These are phyloP conservation scores for Athene cunicularia DNA, from an alignment of 2,113 vertebrate species.

Conservation along the genomic window DNA sequence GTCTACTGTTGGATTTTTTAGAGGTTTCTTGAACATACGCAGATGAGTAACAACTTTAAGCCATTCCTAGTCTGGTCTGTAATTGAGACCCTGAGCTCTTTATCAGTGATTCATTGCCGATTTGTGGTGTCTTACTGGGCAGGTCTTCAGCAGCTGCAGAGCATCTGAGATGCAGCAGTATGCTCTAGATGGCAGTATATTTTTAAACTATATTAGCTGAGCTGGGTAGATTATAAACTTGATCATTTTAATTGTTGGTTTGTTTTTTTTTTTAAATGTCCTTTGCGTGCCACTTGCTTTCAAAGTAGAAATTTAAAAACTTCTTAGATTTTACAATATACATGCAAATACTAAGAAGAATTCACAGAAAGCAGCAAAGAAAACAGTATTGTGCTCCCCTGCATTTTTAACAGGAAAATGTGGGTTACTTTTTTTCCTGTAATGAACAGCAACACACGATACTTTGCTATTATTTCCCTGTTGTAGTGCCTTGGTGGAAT, in stretches of 20 bases:
- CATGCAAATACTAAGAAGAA: background rate
- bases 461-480: background rate
- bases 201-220: conserved; percentile 6
- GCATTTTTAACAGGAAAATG: background rate
- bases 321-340: background rate
- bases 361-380: background rate
- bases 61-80: background rate
- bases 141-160: background rate
- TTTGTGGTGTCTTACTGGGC: background rate
- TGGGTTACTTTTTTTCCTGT: background rate
- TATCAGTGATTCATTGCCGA: background rate
- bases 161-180: background rate
- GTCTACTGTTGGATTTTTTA: background rate
- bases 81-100: background rate
- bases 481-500: background rate
- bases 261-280: background rate
- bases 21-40: fast-evolving
- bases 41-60: background rate
- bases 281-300: background rate
- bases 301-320: background rate
- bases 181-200: conserved; percentile 46
- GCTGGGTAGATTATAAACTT: background rate
- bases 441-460: background rate
- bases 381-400: background rate
- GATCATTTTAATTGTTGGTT: background rate